These are phyloP conservation scores for Hydrochoerus hydrochaeris DNA, from an alignment of 2,113 vertebrate species.

Conservation along the genomic window DNA sequence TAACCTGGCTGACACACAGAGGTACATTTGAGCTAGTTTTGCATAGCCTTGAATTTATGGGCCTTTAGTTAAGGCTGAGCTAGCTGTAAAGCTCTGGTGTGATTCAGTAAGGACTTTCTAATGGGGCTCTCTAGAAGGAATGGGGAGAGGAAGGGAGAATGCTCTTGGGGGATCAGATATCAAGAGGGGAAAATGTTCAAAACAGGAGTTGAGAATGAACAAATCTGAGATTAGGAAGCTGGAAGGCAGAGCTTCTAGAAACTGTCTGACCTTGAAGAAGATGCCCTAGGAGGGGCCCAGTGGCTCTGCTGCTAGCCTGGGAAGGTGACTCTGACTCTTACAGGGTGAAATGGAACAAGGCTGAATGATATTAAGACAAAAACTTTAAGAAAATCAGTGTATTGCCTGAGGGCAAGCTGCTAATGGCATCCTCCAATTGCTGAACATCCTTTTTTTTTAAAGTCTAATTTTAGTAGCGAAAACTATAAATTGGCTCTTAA, in stretches of 20 bases:
- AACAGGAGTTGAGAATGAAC: constrained; percentile 34
- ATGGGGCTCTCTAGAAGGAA: background rate
- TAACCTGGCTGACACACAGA: constrained; percentile 5
- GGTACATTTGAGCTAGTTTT: constrained; percentile 48
- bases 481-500: constrained; percentile 76
- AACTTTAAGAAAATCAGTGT: constrained; percentile 59
- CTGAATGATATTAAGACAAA: constrained; percentile 57
- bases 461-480: constrained; percentile 73
- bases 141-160: background rate
- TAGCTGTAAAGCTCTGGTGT: background rate
- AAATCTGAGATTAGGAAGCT: background rate
- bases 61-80: background rate
- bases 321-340: background rate
- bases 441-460: constrained; percentile 15
- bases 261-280: background rate
- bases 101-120: background rate
- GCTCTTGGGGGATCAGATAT: background rate
- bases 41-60: background rate
- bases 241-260: background rate
- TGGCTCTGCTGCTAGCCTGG: background rate
- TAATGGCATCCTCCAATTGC: constrained; percentile 40
- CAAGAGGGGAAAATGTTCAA: accelerated
- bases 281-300: background rate
- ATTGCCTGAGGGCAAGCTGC: constrained; percentile 35
- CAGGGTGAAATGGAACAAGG: constrained; percentile 15